Percentiles rank a stretch among this genome's conserved stretches.
Evolutionary conservation across 2,888 invertebrate genomes (phyloP).

Genomic region (Eupithecia pulchellata): DNA sequence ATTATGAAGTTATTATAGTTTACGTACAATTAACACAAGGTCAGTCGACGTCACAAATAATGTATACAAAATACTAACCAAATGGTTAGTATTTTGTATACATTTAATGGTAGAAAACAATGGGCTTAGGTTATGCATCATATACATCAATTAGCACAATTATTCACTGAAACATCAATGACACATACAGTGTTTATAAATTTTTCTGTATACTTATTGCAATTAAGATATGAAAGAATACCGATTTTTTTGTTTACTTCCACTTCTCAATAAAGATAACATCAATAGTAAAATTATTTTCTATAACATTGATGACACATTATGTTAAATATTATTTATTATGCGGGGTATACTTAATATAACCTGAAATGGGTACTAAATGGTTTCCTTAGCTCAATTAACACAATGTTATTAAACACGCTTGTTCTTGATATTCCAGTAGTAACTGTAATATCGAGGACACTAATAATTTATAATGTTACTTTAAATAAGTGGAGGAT

Average conservation of each 20-base stretch:
- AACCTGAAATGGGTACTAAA: neutral
- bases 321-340: neutral
- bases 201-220: neutral
- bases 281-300: neutral
- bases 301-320: neutral
- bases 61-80: no score
- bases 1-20: neutral
- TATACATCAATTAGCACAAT: no score
- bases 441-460: neutral
- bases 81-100: no score
- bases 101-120: no score
- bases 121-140: no score
- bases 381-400: slow-evolving; percentile 51
- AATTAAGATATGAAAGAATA: neutral
- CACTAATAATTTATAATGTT: neutral
- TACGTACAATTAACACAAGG: neutral
- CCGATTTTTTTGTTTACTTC: neutral
- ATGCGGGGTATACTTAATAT: neutral
- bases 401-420: slow-evolving; percentile 4
- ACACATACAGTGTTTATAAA: no score
- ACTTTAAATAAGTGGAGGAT: neutral
- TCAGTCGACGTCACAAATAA: no score
- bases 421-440: no score
- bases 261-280: neutral
- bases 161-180: no score